Percentiles rank a stretch among this genome's conserved stretches.
phyloP scores from a whole-genome alignment of 2,888 invertebrate species.

The Sycophila texana region DNA sequence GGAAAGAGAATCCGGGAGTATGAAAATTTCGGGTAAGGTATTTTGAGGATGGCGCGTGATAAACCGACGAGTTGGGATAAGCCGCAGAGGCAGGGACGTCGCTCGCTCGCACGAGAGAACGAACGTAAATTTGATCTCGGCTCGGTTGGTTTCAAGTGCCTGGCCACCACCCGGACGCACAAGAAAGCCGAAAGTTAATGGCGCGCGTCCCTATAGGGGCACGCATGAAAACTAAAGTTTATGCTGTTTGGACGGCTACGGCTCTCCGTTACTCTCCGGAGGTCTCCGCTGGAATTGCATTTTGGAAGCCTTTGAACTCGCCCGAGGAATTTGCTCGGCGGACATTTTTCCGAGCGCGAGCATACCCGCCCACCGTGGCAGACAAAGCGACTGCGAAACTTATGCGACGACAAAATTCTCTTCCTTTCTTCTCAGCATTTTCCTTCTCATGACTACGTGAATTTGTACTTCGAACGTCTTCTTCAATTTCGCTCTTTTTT shows the following conservation, averaged over 20 bases:
- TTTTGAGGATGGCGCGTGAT: too few relatives aligned
- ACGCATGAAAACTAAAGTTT: slow-evolving; percentile 43
- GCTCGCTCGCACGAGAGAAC: not conserved
- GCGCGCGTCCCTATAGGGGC: not conserved
- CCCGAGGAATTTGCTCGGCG: not conserved
- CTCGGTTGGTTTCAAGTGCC: slow-evolving; percentile 33
- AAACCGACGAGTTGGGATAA: too few relatives aligned
- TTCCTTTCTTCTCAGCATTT: too few relatives aligned
- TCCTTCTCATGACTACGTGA: too few relatives aligned
- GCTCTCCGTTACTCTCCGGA: not conserved
- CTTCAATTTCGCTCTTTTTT: too few relatives aligned
- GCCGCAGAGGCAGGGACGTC: not conserved
- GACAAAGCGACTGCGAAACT: slow-evolving; percentile 8
- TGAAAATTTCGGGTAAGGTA: too few relatives aligned
- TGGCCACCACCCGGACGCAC: not conserved
- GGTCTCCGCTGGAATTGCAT: slow-evolving; percentile 22
- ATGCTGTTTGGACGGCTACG: slow-evolving; percentile 23
- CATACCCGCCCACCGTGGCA: not conserved
- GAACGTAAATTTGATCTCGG: slow-evolving; percentile 38
- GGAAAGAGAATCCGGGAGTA: too few relatives aligned
- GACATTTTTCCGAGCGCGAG: slow-evolving; percentile 13
- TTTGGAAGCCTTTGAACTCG: slow-evolving; percentile 35
- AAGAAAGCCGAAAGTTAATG: slow-evolving; percentile 35
- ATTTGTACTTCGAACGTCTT: too few relatives aligned
- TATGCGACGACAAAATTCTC: not conserved